Evolutionary conservation across 2,888 invertebrate genomes (phyloP), one percentile per base, ranked within the genome.

Genomic region (Nemotelus nigrinus): DNA sequence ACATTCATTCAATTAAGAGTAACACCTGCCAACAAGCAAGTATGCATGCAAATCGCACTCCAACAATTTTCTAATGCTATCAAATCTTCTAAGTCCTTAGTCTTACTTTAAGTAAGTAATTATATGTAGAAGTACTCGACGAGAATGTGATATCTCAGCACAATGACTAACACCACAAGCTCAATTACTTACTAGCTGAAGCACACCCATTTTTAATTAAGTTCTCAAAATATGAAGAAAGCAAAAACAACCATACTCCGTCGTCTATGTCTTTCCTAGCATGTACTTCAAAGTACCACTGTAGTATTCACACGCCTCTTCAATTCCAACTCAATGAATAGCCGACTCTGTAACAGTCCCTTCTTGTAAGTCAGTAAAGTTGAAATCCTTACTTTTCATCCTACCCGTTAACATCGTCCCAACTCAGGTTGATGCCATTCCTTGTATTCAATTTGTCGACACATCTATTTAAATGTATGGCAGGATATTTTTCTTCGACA

Each of bases 381-480:
- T 25, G 25, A 25, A 25, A 25, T 7, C 55, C 10, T 71, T 53
- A 7, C 53, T 10, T 7, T 57, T 44, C 10, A 43, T 43, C 44
- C 8, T 48, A 44, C 25, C 39, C 60, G 58, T 25, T 39, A 44
- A n/a, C 39, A 45, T n/a, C 39, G 41, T 57, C 48, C 55, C 64
- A 8, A 55, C 45, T 64, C 64, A 76, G 67, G 57, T 64, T 58
- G 74, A 44, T 70, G 78, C 70, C 68, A 75, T 76, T 76, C 70
- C 76, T 78, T 78, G 78, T 78, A 78, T 78, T 78, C 78, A 76
- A 78, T 78, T 78, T 78, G 76, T 71, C 70, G 76, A 64, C 76
- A 65, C 67, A 71, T 78, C 71, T 65, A 76, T 78, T 78, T 71
- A 63, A 71, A 76, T 71, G 70, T 63, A 76, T 76, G 71, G 76